Conservation (phyloP, 2,888 invertebrate species). For the Coelinius sp. region DNA sequence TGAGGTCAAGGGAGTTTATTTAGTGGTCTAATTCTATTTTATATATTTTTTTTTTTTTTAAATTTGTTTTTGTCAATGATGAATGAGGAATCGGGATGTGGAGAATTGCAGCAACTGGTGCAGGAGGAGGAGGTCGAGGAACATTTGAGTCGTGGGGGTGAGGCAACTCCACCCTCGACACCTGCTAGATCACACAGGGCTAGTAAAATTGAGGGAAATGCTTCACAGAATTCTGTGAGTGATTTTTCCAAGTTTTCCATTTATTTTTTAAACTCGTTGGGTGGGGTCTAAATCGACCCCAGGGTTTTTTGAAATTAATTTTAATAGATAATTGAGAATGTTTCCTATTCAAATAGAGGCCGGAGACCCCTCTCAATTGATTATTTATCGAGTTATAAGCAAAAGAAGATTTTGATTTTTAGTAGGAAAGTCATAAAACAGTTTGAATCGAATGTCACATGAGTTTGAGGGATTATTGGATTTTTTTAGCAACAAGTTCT, state of each 20-base stretch:
- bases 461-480: too few relatives aligned
- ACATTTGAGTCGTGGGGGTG: conserved; percentile 63
- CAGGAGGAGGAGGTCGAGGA: conserved; percentile 70
- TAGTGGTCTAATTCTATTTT: neutral
- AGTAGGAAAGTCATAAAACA: neutral
- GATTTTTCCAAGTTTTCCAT: neutral
- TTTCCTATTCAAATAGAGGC: too few relatives aligned
- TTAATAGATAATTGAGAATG: too few relatives aligned
- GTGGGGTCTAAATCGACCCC: too few relatives aligned
- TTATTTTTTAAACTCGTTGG: too few relatives aligned
- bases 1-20: neutral
- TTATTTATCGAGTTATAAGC: neutral
- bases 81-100: conserved; percentile 67
- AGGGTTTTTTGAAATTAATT: too few relatives aligned
- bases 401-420: neutral
- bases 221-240: conserved; percentile 58
- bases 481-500: conserved; percentile 63
- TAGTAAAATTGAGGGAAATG: conserved; percentile 61
- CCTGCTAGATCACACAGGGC: conserved; percentile 64
- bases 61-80: conserved; percentile 49
- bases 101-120: conserved; percentile 71
- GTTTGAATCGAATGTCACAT: too few relatives aligned
- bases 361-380: too few relatives aligned
- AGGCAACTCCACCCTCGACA: conserved; percentile 70
- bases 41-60: neutral